Conservation (phyloP, 2,797 vertebrate genomes). For the Oreonectes daqikongensis region DNA sequence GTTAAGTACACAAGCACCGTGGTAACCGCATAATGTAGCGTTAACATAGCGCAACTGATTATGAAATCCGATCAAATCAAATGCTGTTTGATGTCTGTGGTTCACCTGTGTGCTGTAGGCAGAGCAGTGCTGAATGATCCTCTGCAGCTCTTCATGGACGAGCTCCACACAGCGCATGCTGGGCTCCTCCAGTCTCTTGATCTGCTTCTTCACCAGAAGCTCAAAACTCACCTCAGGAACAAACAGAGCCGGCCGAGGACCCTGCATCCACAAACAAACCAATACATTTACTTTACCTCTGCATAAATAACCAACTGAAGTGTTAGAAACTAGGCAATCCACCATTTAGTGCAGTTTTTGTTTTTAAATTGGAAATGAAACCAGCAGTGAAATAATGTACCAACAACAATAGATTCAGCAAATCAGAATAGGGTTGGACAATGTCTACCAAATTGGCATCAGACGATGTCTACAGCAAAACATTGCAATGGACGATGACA, state of each 20-base stretch:
- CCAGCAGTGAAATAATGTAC: too few species aligned
- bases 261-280: slow-evolving; percentile 64
- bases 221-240: slow-evolving; percentile 84
- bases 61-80: too few species aligned
- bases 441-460: too few species aligned
- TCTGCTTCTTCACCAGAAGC: slow-evolving; percentile 84
- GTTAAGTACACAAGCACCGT: too few species aligned
- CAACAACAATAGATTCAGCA: too few species aligned
- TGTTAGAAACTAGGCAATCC: too few species aligned
- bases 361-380: too few species aligned
- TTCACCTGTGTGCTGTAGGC: slow-evolving; percentile 80
- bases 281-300: not conserved
- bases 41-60: too few species aligned
- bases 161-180: slow-evolving; percentile 84
- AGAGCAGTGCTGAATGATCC: slow-evolving; percentile 85
- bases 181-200: slow-evolving; percentile 84
- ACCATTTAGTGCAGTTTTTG: too few species aligned
- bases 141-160: slow-evolving; percentile 85
- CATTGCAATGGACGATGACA: too few species aligned
- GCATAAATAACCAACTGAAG: not conserved
- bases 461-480: too few species aligned
- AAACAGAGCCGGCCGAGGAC: slow-evolving; percentile 81
- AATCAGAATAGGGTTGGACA: too few species aligned
- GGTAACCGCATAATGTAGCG: not conserved
- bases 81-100: not conserved